Conservation (phyloP, 2,113 vertebrate species). For the Ascaphus truei region DNA sequence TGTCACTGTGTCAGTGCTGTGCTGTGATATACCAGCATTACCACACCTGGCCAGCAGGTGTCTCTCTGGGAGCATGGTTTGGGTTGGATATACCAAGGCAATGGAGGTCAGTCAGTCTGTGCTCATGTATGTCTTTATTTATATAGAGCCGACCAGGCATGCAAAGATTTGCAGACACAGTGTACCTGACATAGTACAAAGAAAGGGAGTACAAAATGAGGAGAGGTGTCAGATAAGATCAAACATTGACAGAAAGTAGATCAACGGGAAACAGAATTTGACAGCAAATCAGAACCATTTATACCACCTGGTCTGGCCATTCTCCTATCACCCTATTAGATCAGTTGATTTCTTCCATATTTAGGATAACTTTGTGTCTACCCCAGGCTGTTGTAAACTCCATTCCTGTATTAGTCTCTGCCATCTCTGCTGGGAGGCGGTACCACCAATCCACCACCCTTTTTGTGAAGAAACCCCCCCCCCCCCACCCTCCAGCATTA, state of each 20-base stretch:
- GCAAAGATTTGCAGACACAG: conserved; percentile 18
- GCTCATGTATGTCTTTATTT: conserved; percentile 28
- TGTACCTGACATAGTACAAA: conserved; percentile 31
- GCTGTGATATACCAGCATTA: not conserved
- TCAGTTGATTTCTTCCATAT: no score
- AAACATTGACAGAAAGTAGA: not conserved
- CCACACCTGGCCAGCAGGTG: conserved; percentile 12
- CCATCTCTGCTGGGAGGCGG: no score
- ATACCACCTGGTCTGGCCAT: no score
- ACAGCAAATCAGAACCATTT: no score
- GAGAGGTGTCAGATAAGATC: not conserved
- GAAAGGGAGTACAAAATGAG: conserved; percentile 17
- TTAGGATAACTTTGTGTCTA: no score
- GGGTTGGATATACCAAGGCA: not conserved
- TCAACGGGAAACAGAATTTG: no score
- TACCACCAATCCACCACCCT: no score
- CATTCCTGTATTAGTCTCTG: no score
- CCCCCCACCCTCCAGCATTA: no score
- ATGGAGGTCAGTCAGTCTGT: conserved; percentile 8
- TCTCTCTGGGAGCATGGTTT: not conserved
- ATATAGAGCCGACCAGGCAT: conserved; percentile 11
- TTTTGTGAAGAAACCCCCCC: no score
- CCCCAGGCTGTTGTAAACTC: no score
- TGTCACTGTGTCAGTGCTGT: not conserved
- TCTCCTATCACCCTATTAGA: no score